These are phyloP conservation scores for Adelognathus sp. DNA, from an alignment of 2,888 invertebrate genomes.

Conservation along the genomic window DNA sequence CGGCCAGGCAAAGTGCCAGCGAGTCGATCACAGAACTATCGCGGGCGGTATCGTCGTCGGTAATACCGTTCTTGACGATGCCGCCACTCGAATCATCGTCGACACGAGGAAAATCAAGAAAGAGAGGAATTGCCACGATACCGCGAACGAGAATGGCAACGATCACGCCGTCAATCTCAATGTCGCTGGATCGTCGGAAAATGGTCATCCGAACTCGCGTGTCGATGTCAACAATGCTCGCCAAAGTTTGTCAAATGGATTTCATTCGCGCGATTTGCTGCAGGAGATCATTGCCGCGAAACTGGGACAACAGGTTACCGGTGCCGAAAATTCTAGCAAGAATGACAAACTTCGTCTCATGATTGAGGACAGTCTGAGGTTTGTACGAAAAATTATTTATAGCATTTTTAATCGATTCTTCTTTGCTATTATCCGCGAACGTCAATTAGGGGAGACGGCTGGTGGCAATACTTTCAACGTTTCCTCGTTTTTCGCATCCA, in stretches of 20 bases:
- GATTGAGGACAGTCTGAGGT: constrained; percentile 86
- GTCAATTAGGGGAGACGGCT: too few relatives aligned
- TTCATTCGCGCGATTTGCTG: constrained; percentile 74
- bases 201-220: constrained; percentile 45
- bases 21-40: constrained; percentile 55
- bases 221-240: constrained; percentile 18
- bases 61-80: constrained; percentile 60
- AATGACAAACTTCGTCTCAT: constrained; percentile 84
- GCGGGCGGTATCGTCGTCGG: constrained; percentile 13
- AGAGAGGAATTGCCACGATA: constrained; percentile 66
- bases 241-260: constrained; percentile 71
- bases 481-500: too few relatives aligned
- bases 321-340: constrained; percentile 68
- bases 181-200: constrained; percentile 43
- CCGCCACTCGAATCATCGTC: constrained; percentile 58
- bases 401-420: not conserved
- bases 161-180: constrained; percentile 50
- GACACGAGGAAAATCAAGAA: constrained; percentile 76
- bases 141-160: constrained; percentile 61
- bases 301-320: constrained; percentile 68
- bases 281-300: constrained; percentile 76
- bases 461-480: too few relatives aligned
- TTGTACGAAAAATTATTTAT: constrained; percentile 59
- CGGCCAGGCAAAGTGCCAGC: constrained; percentile 65
- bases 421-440: not conserved